These are phyloP conservation scores for Helicolenus hilgendorfi DNA, from an alignment of 2,797 vertebrate species.

Conservation along the genomic window DNA sequence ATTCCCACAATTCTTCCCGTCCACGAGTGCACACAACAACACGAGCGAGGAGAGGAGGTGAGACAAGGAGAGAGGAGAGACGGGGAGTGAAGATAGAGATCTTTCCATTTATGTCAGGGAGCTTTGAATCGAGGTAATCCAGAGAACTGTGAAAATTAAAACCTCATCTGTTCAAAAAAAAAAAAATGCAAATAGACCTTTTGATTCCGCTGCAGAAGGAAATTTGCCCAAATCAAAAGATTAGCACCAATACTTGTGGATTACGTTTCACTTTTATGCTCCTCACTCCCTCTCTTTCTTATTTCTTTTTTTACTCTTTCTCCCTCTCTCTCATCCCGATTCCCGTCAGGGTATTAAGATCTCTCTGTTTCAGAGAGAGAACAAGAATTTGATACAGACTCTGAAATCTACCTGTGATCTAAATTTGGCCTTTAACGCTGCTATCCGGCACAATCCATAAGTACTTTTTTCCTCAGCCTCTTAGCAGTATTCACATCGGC, in stretches of 20 bases:
- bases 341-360: constrained; percentile 50
- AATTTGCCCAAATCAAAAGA: constrained; percentile 80
- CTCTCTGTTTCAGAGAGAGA: constrained; percentile 22
- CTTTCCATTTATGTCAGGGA: constrained; percentile 73
- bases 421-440: constrained; percentile 27
- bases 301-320: not conserved
- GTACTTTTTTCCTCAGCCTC: constrained; percentile 15
- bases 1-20: not conserved
- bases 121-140: constrained; percentile 85
- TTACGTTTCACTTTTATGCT: constrained; percentile 78
- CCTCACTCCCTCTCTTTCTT: constrained; percentile 5
- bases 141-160: constrained; percentile 85
- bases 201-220: constrained; percentile 78
- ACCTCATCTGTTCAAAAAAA: constrained; percentile 64
- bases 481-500: constrained; percentile 13
- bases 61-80: not conserved
- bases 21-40: constrained; percentile 39
- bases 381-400: constrained; percentile 15
- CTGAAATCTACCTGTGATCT: constrained; percentile 60
- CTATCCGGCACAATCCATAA: not conserved
- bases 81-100: constrained; percentile 73
- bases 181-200: constrained; percentile 81
- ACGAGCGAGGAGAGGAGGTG: not conserved
- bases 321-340: constrained; percentile 37
- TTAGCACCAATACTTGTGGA: constrained; percentile 76